Base-by-base conservation (phyloP, 2,797 vertebrate species). In the Enteromius argenteus region DNA sequence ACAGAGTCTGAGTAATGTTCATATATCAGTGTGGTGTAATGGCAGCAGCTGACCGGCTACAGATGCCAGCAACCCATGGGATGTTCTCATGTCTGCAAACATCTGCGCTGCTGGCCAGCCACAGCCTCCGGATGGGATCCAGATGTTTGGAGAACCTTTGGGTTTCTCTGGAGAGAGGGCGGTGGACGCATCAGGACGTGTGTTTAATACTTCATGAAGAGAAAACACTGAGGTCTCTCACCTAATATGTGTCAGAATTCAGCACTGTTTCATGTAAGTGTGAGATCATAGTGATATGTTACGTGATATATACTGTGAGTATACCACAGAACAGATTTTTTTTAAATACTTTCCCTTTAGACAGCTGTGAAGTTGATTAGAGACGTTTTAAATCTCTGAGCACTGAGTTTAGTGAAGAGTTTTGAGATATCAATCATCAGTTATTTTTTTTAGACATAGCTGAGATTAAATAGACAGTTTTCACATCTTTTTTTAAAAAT, bases 91-190 rank as follows among this genome's bases (percentile, higher is more conserved):
- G 79, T 81, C 82, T 73, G 46, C 78, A 69, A 80, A 90, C 87
- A 90, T 87, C 90, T 88, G 89, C 58, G 21, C 86, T 85, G 72
- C 77, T 86, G 90, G 87, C 89, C 82, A 86, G 84, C 87, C 86
- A 82, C 79, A 87, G 87, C 80, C 80, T 79, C 35, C 83, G 88
- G 91, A 92, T 93, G 82, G 87, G 84, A 84, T 77, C 90, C 93
- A 94, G 92, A 93, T 94, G 92, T 93, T 58, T 84, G 80, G 80
- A 81, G 87, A 85, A 84, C 60, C 87, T 89, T 88, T 90, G 87
- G 89, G 5, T 80, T 39, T 85, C 86, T 90, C 90, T 66, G 77
- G 86, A 90, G 92, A 80, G 87, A 86, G 87, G 74, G 80, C 84
- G 85, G 69, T 3, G 32, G 68, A 46, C 85, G 78, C 76, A 74